phyloP scores from a whole-genome alignment of 2,888 invertebrate genomes.

The Oxyteleia sp. region DNA sequence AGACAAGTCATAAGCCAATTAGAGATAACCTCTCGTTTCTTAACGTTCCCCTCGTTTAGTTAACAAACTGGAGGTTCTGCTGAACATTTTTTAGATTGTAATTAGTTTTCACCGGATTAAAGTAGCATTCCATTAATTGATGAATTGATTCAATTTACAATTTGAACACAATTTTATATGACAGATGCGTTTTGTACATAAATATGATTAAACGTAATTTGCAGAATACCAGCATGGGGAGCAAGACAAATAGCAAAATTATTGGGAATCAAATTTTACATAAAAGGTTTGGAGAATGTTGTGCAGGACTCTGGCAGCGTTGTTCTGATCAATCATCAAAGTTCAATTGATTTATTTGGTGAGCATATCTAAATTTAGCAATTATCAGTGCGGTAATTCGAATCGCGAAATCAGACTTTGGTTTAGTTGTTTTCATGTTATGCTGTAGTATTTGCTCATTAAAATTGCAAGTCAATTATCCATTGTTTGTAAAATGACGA shows the following conservation, averaged over 20 bases:
- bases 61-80: too few relatives aligned
- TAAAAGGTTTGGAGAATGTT: slow-evolving; percentile 93
- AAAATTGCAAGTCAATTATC: slow-evolving; percentile 12
- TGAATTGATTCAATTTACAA: too few relatives aligned
- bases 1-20: too few relatives aligned
- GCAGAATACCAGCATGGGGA: slow-evolving; percentile 91
- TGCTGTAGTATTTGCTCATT: background rate
- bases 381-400: slow-evolving; percentile 18
- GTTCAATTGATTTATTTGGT: slow-evolving; percentile 95
- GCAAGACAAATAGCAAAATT: slow-evolving; percentile 89
- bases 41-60: too few relatives aligned
- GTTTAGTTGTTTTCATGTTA: background rate
- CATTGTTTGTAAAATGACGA: background rate
- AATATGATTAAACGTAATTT: too few relatives aligned
- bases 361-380: slow-evolving; percentile 81
- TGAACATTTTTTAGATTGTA: too few relatives aligned
- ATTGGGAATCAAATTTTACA: slow-evolving; percentile 91
- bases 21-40: too few relatives aligned
- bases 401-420: slow-evolving; percentile 8
- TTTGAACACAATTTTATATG: too few relatives aligned
- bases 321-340: slow-evolving; percentile 96
- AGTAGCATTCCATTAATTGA: too few relatives aligned
- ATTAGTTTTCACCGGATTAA: too few relatives aligned
- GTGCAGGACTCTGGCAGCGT: slow-evolving; percentile 92
- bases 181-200: too few relatives aligned